Evolutionary conservation across 2,888 invertebrate genomes (phyloP), one percentile per base, ranked within the genome.

Genomic region (Entomobrya multifasciata): DNA sequence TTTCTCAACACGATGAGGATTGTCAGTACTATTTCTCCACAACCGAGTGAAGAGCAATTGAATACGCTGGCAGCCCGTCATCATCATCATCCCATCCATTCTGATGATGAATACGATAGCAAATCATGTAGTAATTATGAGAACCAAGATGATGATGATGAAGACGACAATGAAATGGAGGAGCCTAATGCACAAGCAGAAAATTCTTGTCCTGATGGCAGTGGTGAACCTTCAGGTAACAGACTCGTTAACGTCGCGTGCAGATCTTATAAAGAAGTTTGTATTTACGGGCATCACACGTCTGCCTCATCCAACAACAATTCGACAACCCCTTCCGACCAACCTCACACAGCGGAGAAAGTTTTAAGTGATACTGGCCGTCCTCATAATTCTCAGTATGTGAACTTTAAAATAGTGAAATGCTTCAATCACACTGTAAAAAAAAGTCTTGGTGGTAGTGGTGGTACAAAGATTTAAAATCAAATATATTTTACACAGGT

Each of bases 231-330:
- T 0, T 30, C 55, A 0, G 77, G 22, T 1, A 52, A 30, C 30
- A 27, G 55, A 52, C 17, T 27, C 4, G 27, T 11, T 20, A 13
- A 15, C 15, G 30, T 22, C 5, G 44, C 41, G 1, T 60, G 83
- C 4, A 76, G 76, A 22, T 84, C 83, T n/a, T 84, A 84, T 36
- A 84, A 84, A 57, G 77, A 84, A 41, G 83, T 76, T 10, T 84
- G 72, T 22, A 30, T 84, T 30, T 84, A 65, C 25, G 83, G 83
- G 1, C 30, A 47, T 22, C 83, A 55, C n/a, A 27, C 82, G n/a
- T 22, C 81, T 27, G 52, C 44, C n/a, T n/a, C n/a, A n/a, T n/a
- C n/a, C n/a, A n/a, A n/a, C n/a, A n/a, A n/a, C n/a, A n/a, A n/a
- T n/a, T 1, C 76, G 20, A 41, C 76, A 11, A 17, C 22, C 5